Evolutionary conservation across 2,888 invertebrate genomes (phyloP).

Genomic region (Sinohyriopsis cumingii): DNA sequence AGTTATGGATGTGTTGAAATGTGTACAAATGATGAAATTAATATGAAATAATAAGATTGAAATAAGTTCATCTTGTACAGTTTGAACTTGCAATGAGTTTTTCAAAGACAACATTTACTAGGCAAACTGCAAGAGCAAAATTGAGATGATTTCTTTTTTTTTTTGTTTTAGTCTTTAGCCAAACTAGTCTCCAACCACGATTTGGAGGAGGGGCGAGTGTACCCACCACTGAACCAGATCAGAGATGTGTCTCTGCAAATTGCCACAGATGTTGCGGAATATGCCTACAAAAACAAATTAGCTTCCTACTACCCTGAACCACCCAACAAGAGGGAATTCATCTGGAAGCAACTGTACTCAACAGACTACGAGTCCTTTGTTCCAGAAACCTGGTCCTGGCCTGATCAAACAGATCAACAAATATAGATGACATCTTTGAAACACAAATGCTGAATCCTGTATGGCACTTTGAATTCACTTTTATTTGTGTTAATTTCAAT

Average conservation of each 20-base stretch:
- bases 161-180: slow-evolving; percentile 80
- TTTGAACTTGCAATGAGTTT: too few species aligned
- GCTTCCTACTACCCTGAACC: slow-evolving; percentile 76
- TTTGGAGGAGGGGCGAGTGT: slow-evolving; percentile 88
- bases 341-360: slow-evolving; percentile 65
- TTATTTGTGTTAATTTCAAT: too few species aligned
- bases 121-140: too few species aligned
- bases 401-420: slow-evolving; percentile 17
- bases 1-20: too few species aligned
- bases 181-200: slow-evolving; percentile 86
- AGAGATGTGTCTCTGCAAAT: slow-evolving; percentile 90
- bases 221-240: slow-evolving; percentile 92
- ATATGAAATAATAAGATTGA: too few species aligned
- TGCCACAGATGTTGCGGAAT: slow-evolving; percentile 85
- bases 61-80: too few species aligned
- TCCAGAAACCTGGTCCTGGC: slow-evolving; percentile 73
- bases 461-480: too few species aligned
- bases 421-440: too few species aligned
- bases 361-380: slow-evolving; percentile 73
- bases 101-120: too few species aligned
- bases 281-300: slow-evolving; percentile 80
- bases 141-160: background rate
- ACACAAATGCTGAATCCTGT: too few species aligned
- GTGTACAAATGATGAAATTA: too few species aligned
- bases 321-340: slow-evolving; percentile 74